Evolutionary conservation across 1,140 invertebrate genomes (phyloP).

Genomic region (Orussus abietinus): DNA sequence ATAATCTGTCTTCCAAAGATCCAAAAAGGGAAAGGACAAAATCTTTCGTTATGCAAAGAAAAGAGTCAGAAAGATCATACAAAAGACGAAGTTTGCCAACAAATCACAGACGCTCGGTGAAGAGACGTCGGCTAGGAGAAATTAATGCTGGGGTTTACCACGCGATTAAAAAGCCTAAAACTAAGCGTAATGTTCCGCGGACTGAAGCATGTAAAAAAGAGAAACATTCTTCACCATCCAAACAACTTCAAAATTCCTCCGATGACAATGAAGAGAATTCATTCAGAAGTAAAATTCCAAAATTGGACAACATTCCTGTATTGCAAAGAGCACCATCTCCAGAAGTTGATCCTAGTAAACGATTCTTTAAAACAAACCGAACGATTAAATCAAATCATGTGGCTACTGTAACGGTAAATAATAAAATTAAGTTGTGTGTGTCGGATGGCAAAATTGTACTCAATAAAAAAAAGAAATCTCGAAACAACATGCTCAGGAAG

Average conservation of each 20-base stretch:
- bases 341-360: constrained; percentile 32
- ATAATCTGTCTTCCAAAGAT: constrained; percentile 20
- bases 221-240: not conserved
- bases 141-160: constrained; percentile 46
- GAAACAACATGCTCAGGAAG: constrained; percentile 12
- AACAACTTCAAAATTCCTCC: constrained; percentile 3
- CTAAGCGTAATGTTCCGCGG: constrained; percentile 17
- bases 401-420: constrained; percentile 34
- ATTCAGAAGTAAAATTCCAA: constrained; percentile 3
- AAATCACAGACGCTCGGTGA: constrained; percentile 14
- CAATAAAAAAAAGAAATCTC: constrained; percentile 24
- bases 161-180: constrained; percentile 40
- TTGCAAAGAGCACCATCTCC: constrained; percentile 11
- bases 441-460: constrained; percentile 21
- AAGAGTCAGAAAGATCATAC: constrained; percentile 10
- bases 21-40: constrained; percentile 6
- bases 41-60: constrained; percentile 17
- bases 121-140: constrained; percentile 25
- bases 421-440: constrained; percentile 36
- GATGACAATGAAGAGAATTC: constrained; percentile 9
- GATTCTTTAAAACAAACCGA: constrained; percentile 40
- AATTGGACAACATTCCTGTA: not conserved
- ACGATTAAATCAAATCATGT: constrained; percentile 16
- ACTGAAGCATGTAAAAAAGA: constrained; percentile 13
- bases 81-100: constrained; percentile 29